Evolutionary conservation across 2,113 vertebrate species (phyloP).

Genomic region (Dinomys branickii): DNA sequence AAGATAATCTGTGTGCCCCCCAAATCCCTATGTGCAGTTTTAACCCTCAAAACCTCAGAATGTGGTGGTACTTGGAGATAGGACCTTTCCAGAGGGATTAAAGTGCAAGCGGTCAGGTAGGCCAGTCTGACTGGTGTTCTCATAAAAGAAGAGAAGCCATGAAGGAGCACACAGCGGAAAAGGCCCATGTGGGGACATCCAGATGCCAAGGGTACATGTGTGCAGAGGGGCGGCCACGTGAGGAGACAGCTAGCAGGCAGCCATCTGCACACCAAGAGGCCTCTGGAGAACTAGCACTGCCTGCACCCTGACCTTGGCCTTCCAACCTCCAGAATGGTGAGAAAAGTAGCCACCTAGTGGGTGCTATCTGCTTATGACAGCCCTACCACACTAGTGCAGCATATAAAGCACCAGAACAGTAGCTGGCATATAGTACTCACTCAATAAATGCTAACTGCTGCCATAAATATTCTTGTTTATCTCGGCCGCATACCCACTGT

Average conservation of each 20-base stretch:
- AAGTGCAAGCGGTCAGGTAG: not conserved
- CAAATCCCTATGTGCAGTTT: not conserved
- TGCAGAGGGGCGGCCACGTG: not conserved
- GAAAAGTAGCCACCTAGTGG: too few relatives aligned
- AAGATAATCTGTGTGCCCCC: not conserved
- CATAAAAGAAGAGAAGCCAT: not conserved
- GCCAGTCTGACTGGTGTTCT: not conserved
- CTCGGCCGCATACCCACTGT: not conserved
- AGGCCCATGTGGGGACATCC: not conserved
- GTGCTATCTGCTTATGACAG: not conserved
- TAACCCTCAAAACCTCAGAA: not conserved
- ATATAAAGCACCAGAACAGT: not conserved
- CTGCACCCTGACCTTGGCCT: not conserved
- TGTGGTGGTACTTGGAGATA: not conserved
- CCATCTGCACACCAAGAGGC: not conserved
- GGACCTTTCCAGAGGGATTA: not conserved
- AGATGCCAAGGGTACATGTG: not conserved
- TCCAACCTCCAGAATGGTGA: not conserved
- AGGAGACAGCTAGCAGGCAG: not conserved
- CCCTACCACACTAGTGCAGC: too few relatives aligned
- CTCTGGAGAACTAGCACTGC: not conserved
- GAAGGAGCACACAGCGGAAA: not conserved
- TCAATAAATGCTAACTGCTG: not conserved
- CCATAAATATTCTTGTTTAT: not conserved
- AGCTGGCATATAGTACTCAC: not conserved